Conservation (phyloP, 1,140 invertebrate species). For the Zelostemma sp. region DNA sequence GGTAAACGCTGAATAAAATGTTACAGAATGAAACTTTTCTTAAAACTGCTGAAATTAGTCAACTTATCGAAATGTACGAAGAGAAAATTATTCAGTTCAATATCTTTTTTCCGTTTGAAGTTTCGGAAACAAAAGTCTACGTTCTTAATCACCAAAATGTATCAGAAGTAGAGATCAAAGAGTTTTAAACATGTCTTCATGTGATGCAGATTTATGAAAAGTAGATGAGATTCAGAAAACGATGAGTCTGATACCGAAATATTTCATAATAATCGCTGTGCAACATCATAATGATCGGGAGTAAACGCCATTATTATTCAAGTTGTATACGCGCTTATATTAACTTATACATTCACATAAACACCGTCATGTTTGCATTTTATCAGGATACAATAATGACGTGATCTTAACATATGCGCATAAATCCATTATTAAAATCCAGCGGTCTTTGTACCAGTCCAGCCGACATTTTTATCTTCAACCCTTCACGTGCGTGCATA, state of each 20-base stretch:
- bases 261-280: constrained; percentile 9
- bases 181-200: neutral
- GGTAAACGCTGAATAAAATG: too few relatives aligned
- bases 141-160: too few relatives aligned
- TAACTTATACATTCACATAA: constrained; percentile 26
- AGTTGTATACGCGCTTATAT: constrained; percentile 21
- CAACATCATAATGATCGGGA: constrained; percentile 9
- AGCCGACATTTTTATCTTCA: constrained; percentile 61
- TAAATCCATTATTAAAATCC: constrained; percentile 71
- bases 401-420: constrained; percentile 66
- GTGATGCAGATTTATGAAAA: too few relatives aligned
- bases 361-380: constrained; percentile 35
- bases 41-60: too few relatives aligned
- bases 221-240: neutral
- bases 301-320: constrained; percentile 27
- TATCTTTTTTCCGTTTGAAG: neutral
- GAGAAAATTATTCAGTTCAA: too few relatives aligned
- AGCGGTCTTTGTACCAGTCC: constrained; percentile 55
- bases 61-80: too few relatives aligned
- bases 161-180: neutral
- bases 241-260: neutral
- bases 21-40: too few relatives aligned
- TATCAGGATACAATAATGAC: constrained; percentile 53
- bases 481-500: constrained; percentile 58
- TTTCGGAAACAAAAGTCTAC: neutral